These are phyloP conservation scores for Parauchenoglanis ngamensis DNA, from an alignment of 2,797 vertebrate genomes.

Conservation along the genomic window DNA sequence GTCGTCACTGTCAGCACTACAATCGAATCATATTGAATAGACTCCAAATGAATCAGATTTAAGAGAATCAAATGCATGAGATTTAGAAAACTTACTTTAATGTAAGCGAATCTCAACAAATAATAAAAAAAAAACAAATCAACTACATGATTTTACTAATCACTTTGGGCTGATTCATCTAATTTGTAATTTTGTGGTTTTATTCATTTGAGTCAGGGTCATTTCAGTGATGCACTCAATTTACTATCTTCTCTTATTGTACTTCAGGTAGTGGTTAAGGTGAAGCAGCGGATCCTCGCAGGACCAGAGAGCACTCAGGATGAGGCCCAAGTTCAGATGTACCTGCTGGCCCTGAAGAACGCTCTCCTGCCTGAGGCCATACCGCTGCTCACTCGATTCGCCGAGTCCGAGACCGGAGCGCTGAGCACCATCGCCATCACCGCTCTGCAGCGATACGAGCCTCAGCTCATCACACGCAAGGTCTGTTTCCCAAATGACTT, in stretches of 20 bases:
- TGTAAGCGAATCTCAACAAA: neutral
- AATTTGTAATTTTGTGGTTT: neutral
- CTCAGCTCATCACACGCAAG: conserved; percentile 82
- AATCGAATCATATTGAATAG: neutral
- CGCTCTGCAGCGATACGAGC: conserved; percentile 86
- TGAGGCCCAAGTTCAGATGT: conserved; percentile 84
- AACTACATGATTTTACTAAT: neutral
- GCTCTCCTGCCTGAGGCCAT: conserved; percentile 88
- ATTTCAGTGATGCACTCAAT: neutral
- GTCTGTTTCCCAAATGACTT: conserved; percentile 63
- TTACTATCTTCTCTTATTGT: conserved; percentile 8
- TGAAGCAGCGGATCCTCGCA: conserved; percentile 86
- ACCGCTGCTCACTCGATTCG: conserved; percentile 83
- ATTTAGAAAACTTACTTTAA: neutral
- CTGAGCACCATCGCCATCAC: conserved; percentile 84
- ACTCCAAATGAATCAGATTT: conserved; percentile 15
- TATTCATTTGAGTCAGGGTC: neutral
- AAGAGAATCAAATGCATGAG: neutral
- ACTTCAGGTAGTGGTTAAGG: conserved; percentile 82
- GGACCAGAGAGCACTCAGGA: conserved; percentile 80
- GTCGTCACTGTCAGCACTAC: conserved; percentile 49
- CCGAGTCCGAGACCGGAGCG: conserved; percentile 83
- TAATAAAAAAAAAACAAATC: neutral
- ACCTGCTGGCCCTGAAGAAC: conserved; percentile 91
- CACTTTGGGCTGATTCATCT: neutral